Percentiles rank a stretch among this genome's conserved stretches.
Evolutionary conservation across 1,140 invertebrate genomes (phyloP).

Genomic region (Drosophila mauritiana): DNA sequence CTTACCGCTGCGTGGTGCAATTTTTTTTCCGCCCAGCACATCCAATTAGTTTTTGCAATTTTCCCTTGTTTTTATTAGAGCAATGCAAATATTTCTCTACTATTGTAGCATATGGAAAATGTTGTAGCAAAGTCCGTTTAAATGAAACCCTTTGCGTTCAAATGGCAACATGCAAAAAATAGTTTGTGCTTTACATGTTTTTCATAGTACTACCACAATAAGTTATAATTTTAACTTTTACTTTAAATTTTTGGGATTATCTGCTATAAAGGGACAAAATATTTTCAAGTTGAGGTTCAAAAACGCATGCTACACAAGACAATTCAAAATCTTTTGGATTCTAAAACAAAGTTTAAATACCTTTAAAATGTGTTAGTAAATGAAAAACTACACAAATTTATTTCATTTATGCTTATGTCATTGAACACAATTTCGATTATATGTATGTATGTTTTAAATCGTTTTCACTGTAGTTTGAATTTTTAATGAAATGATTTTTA

Average conservation of each 20-base stretch:
- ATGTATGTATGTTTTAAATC: not conserved
- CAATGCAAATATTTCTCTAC: constrained; percentile 72
- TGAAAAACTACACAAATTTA: too few relatives aligned
- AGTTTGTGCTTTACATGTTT: constrained; percentile 3
- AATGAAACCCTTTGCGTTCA: constrained; percentile 22
- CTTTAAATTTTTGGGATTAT: too few relatives aligned
- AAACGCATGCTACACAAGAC: too few relatives aligned
- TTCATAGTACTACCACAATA: not conserved
- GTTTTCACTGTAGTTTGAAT: not conserved
- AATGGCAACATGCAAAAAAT: not conserved
- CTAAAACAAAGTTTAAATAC: too few relatives aligned
- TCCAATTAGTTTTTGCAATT: constrained; percentile 78
- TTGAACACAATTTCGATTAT: too few relatives aligned
- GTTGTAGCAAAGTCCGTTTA: constrained; percentile 33
- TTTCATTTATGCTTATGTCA: too few relatives aligned
- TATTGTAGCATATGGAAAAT: constrained; percentile 47
- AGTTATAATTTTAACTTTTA: too few relatives aligned
- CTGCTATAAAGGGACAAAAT: too few relatives aligned
- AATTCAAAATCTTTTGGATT: too few relatives aligned
- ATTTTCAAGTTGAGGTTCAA: too few relatives aligned
- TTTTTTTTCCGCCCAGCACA: constrained; percentile 52
- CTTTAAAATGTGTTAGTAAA: too few relatives aligned
- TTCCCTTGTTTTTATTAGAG: constrained; percentile 72
- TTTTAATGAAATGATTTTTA: not conserved
- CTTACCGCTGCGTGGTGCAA: constrained; percentile 35